These are phyloP conservation scores for Sericinus montela DNA, from an alignment of 2,888 invertebrate genomes.

Conservation along the genomic window DNA sequence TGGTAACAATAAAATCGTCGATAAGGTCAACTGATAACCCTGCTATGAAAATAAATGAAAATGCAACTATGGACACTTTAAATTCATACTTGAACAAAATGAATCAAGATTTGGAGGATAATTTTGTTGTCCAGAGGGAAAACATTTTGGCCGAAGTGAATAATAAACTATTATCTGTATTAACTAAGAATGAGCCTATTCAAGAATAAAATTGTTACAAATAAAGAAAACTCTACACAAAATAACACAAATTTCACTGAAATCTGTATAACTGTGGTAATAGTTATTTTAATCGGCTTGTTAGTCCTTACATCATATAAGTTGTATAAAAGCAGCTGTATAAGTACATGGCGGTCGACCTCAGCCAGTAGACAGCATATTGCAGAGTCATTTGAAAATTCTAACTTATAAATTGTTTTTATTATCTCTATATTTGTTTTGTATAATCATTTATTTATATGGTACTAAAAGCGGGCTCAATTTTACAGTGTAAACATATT, in stretches of 20 bases:
- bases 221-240: background rate
- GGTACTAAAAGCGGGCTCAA: too few species aligned
- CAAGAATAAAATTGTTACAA: background rate
- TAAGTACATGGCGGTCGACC: background rate
- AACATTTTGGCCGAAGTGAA: constrained; percentile 33
- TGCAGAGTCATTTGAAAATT: background rate
- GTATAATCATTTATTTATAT: too few species aligned
- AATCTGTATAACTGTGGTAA: constrained; percentile 20
- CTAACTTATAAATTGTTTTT: background rate
- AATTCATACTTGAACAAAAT: constrained; percentile 31
- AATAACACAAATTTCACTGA: background rate
- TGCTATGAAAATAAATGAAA: constrained; percentile 13
- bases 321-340: background rate
- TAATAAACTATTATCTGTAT: constrained; percentile 22
- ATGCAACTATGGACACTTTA: constrained; percentile 28
- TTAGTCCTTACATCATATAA: background rate
- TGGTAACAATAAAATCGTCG: background rate
- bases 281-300: background rate
- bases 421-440: too few species aligned
- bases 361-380: background rate
- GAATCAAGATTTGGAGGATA: constrained; percentile 31
- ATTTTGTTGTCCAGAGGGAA: constrained; percentile 30
- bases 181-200: constrained; percentile 18
- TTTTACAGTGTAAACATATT: too few species aligned
- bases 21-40: background rate